Evolutionary conservation across 2,888 invertebrate genomes (phyloP), one percentile per base, ranked within the genome.

Genomic region (Temnothorax rugatulus): DNA sequence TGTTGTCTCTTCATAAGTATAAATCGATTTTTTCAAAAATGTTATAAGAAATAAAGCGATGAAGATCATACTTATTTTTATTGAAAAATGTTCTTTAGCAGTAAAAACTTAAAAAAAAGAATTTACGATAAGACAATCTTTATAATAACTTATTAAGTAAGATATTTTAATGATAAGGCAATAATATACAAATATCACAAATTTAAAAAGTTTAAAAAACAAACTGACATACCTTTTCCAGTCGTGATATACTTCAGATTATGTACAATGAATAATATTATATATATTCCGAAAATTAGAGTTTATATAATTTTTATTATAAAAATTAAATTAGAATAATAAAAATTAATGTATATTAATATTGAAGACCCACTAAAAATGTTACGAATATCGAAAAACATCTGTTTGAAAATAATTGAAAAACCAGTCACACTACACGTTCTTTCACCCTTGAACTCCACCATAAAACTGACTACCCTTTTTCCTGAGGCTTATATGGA

Each of bases 381-480:
- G 11, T 21, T 25, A 41, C 4, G 13, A 71, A 61, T 63, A 69
- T 11, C 0, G 21, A 54, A 44, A 83, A 52, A 59, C 25, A 18
- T 59, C 11, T 21, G 9, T 4, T 50, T 47, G n/a, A 54, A 25
- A 41, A 81, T 57, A 9, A 38, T 71, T 47, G 9, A 68, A 54
- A 41, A 21, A 59, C 3, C 4, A 57, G 54, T 41, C 29, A 71
- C 21, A 73, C 21, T 47, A 73, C 1, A 68, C 44, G 47, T 63
- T 71, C 77, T 64, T 83, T 86, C 89, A 87, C 82, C 83, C 84
- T 83, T 88, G 86, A 71, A 83, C 69, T 87, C 81, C 84, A 64
- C 81, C 47, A 74, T 81, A 87, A 90, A 88, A 91, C 92, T 92
- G 91, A 83, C 87, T 89, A 91, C 88, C 90, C 90, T 91, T 92